These are phyloP conservation scores for Anser brachyrhynchus DNA, from an alignment of 2,113 vertebrate species.

Conservation along the genomic window DNA sequence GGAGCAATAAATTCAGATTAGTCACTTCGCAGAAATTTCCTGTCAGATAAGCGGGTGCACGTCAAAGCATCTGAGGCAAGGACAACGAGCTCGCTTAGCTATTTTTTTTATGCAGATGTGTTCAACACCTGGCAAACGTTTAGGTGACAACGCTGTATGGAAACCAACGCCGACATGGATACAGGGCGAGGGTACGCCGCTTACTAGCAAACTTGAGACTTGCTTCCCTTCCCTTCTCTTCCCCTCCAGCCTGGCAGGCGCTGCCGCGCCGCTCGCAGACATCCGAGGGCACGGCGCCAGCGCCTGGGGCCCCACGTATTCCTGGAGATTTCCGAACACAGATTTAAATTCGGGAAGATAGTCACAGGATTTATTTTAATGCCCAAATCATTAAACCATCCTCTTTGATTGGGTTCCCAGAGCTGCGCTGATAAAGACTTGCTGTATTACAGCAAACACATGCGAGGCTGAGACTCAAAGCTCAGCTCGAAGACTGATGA, in stretches of 20 bases:
- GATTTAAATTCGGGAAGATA: background rate
- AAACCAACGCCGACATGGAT: background rate
- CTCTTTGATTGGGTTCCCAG: background rate
- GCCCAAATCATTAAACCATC: background rate
- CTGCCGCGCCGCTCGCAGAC: background rate
- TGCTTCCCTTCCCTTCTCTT: background rate
- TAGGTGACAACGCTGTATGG: background rate
- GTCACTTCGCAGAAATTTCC: background rate
- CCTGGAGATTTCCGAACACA: background rate
- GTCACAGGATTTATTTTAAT: background rate
- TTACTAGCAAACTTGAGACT: background rate
- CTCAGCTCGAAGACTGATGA: background rate
- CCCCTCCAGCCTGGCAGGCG: background rate
- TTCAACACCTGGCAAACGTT: background rate
- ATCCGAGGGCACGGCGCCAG: background rate
- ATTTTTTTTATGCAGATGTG: background rate
- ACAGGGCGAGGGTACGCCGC: background rate
- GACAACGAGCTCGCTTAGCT: rapidly evolving
- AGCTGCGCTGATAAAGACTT: background rate
- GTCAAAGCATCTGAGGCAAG: background rate
- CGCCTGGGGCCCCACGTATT: rapidly evolving
- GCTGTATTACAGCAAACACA: background rate
- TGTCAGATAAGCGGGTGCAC: background rate
- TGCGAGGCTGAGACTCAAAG: rapidly evolving
- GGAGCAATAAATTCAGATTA: background rate